These are phyloP conservation scores for Serranochromis macrocephalus DNA, from an alignment of 2,113 vertebrate genomes.

Conservation along the genomic window DNA sequence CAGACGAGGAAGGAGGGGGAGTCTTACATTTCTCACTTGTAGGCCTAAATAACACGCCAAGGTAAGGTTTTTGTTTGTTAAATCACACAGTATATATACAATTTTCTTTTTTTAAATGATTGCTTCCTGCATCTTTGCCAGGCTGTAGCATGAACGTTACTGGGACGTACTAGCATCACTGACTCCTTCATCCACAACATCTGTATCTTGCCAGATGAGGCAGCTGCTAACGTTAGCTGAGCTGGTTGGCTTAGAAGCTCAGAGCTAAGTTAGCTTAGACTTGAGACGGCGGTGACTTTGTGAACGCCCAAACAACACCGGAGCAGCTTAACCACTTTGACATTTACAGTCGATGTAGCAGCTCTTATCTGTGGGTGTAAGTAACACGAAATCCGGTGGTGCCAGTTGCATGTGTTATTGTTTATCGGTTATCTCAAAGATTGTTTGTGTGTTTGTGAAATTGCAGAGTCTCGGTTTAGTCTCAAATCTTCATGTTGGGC, in stretches of 20 bases:
- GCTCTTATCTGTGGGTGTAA: background rate
- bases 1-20: background rate
- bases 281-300: background rate
- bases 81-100: background rate
- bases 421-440: background rate
- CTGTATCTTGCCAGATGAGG: slow-evolving; percentile 44
- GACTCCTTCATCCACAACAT: slow-evolving; percentile 34
- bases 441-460: background rate
- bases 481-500: background rate
- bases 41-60: background rate
- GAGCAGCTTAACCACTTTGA: background rate
- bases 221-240: slow-evolving; percentile 54
- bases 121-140: background rate
- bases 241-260: background rate
- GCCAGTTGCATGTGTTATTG: background rate
- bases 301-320: background rate
- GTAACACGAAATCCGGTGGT: background rate
- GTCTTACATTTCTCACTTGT: background rate
- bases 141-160: no score
- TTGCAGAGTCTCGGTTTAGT: background rate
- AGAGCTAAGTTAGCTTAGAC: background rate
- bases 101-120: background rate
- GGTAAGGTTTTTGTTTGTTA: slow-evolving; percentile 14
- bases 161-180: slow-evolving; percentile 7
- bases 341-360: background rate